Base-by-base conservation (phyloP, 2,888 invertebrate species). In the Tromatobia lineatoria region DNA sequence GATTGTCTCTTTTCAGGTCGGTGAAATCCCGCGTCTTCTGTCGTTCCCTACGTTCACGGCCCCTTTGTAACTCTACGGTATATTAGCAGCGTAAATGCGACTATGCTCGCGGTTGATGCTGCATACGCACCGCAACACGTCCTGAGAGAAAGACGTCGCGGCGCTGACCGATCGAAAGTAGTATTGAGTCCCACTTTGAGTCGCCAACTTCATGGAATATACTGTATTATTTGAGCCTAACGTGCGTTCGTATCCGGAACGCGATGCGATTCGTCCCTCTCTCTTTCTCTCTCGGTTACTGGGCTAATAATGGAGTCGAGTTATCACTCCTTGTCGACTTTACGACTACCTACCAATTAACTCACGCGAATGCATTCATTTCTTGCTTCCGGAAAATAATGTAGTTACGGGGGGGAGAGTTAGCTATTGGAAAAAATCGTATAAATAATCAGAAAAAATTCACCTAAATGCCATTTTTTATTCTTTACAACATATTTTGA, bases 1-100 rank as follows among this genome's bases (percentile, higher is more conserved):
- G 52, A 81, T 79, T 70, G 69, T 76, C 74, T 83, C 88, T 91
- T 92, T 93, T 90, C 88, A 91, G 92, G 93, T 91, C 93, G 89
- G 92, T 91, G 93, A 93, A 93, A 93, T 92, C 87, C 83, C 73
- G 20, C 86, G 59, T 87, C 64, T 76, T 78, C 76, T 42, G 74
- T 78, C 57, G 74, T 64, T 77, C 6, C 50, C 80, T 66, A 70
- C 18, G 18, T 75, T 50, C 50, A 29, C 77, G 80, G 77, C 83
- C 82, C 69, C 76, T 82, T 77, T 71, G 80, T 71, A 34, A 82
- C 34, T 71, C 67, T 64, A 23, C 71, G 70, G 47, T 70, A 59
- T 66, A 67, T 77, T 69, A 79, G 64, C 57, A 50, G 70, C 61
- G 25, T 57, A 25, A 54, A 61, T 38, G 74, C 45, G 42, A 54